A percentile compares a stretch with the other conserved stretches of the same genome.
Evolutionary conservation across 2,797 vertebrate species (phyloP).

Genomic region (Manis javanica): DNA sequence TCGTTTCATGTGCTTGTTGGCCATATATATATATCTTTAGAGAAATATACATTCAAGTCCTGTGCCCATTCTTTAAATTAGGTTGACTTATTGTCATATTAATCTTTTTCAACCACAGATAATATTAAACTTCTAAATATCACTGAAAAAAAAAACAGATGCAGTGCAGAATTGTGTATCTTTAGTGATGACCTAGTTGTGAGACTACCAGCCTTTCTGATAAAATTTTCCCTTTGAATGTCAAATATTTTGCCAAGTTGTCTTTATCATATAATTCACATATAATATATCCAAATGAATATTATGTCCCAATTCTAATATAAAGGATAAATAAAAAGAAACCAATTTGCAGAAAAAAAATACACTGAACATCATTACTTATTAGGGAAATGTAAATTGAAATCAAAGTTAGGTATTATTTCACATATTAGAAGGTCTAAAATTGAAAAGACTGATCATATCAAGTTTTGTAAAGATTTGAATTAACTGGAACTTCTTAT

Average conservation of each 20-base stretch:
- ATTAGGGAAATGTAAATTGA: not conserved
- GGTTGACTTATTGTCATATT: not conserved
- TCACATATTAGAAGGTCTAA: not conserved
- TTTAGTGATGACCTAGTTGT: not conserved
- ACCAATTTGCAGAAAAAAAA: not conserved
- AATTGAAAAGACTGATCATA: not conserved
- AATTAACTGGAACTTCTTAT: not conserved
- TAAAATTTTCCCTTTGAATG: not conserved
- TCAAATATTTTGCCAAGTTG: not conserved
- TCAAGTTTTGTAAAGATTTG: not conserved
- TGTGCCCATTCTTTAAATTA: not conserved
- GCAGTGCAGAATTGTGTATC: not conserved
- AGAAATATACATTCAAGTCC: not conserved
- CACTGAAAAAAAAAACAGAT: not conserved
- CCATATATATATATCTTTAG: not conserved
- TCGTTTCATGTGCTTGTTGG: not conserved
- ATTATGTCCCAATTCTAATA: not conserved
- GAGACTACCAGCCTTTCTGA: not conserved
- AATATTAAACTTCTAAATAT: not conserved
- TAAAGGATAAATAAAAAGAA: conserved; percentile 34
- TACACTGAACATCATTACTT: no score
- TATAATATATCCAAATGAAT: not conserved
- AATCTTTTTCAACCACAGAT: not conserved
- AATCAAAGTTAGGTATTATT: not conserved
- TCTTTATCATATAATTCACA: not conserved